These are phyloP conservation scores for Drosophila basisetae DNA, from an alignment of 2,888 invertebrate genomes.

Conservation along the genomic window DNA sequence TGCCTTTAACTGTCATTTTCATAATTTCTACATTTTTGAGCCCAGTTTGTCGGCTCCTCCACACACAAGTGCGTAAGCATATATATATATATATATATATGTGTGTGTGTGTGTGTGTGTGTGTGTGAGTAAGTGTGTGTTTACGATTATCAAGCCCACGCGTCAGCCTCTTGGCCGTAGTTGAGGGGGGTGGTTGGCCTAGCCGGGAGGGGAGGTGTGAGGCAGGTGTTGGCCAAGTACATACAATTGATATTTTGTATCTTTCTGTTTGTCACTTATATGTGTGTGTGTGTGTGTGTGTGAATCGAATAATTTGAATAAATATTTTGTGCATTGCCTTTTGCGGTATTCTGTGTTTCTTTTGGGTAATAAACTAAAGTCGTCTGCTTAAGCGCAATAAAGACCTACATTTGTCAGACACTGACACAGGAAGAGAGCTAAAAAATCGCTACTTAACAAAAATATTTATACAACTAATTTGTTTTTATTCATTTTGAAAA, in stretches of 20 bases:
- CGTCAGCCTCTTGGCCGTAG: conserved; percentile 51
- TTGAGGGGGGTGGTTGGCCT: neutral
- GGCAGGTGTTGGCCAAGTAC: conserved; percentile 51
- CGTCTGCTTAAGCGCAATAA: conserved; percentile 13
- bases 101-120: neutral
- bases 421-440: conserved; percentile 19
- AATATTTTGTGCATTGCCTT: conserved; percentile 79
- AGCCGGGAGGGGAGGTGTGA: conserved; percentile 1
- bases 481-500: neutral
- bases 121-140: conserved; percentile 20
- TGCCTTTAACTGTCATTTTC: conserved; percentile 82
- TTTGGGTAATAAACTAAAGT: conserved; percentile 59
- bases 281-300: conserved; percentile 13
- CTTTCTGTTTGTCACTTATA: conserved; percentile 2
- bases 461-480: neutral
- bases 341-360: conserved; percentile 68
- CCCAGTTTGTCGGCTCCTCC: conserved; percentile 56
- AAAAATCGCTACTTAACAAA: neutral
- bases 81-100: neutral
- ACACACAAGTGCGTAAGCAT: conserved; percentile 30
- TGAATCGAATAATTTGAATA: conserved; percentile 74
- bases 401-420: conserved; percentile 42
- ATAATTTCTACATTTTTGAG: conserved; percentile 82
- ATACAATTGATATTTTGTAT: conserved; percentile 31
- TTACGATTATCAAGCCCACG: conserved; percentile 76